Evolutionary conservation across 1,140 invertebrate species (phyloP).

Genomic region (Diprion similis): DNA sequence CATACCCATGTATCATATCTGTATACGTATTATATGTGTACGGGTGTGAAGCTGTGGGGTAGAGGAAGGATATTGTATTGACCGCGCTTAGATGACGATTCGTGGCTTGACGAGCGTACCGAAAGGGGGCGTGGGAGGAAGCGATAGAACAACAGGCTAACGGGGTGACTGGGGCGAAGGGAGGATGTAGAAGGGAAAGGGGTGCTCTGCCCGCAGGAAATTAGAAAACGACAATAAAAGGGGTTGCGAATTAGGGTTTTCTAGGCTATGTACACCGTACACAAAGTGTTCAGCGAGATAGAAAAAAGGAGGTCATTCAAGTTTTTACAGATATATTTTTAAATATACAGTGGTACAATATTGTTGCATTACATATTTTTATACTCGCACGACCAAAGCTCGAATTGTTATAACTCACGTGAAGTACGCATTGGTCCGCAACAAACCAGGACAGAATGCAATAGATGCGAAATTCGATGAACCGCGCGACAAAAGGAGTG

Average conservation of each 20-base stretch:
- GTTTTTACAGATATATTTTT: constrained; percentile 6
- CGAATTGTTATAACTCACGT: background rate
- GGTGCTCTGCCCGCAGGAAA: background rate
- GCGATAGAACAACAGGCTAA: background rate
- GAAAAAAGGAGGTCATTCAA: no score
- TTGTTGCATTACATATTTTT: background rate
- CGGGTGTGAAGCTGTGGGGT: background rate
- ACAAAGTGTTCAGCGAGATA: no score
- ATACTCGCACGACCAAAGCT: background rate
- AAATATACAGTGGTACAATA: background rate
- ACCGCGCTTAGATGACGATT: background rate
- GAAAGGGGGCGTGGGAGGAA: background rate
- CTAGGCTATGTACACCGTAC: no score
- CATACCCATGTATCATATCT: no score
- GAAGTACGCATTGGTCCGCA: background rate
- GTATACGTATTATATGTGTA: background rate
- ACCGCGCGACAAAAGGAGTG: background rate
- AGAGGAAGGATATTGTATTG: background rate
- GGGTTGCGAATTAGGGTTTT: no score
- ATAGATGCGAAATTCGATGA: background rate
- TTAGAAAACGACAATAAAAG: background rate
- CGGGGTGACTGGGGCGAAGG: background rate
- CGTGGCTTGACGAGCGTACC: background rate
- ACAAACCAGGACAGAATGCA: background rate
- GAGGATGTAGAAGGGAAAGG: background rate